Base-by-base conservation (phyloP, 2,888 invertebrate genomes). In the Drosophila mimica region DNA sequence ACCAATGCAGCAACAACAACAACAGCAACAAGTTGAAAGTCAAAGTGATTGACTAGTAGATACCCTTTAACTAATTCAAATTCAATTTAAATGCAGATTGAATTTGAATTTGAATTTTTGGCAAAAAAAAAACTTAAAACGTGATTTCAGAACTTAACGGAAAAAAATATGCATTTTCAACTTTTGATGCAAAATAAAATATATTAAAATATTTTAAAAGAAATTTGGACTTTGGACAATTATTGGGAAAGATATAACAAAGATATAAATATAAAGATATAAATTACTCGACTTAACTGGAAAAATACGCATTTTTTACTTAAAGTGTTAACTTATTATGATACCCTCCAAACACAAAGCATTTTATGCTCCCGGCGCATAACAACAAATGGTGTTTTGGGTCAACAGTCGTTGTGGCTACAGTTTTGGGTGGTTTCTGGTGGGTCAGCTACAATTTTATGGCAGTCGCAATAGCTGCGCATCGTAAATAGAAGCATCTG, bases 401-500 rank as follows among this genome's bases (percentile, higher is more conserved):
- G 66, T 67, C 62, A 65, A 70, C 62, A 75, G 49, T 61, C 61
- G 57, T 51, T 74, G 60, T 33, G 63, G 74, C 51, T 49, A 33
- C n/a, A 36, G 59, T 31, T 56, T 17, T 43, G 51, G 49, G 17
- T 43, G 43, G 33, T 46, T 30, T 33, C 11, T 52, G 72, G 56
- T 53, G 63, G 76, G 72, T 72, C 72, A 72, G 68, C 68, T 59
- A 74, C 75, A 68, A 59, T 70, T 78, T 70, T 51, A 73, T 67
- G 36, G 58, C 48, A 28, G 54, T 31, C 46, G 57, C 61, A 57
- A 70, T 76, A 58, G 65, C 54, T 46, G 51, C 65, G 65, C 58
- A 60, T 78, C 78, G 78, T 78, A 79, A 78, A 78, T 79, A 62
- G 56, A 56, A 72, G 61, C 46, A 52, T 34, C 63, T 61, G 66